Evolutionary conservation across 1,140 invertebrate species (phyloP), one percentile per base, ranked within the genome.

Genomic region (Brachionus calyciflorus): DNA sequence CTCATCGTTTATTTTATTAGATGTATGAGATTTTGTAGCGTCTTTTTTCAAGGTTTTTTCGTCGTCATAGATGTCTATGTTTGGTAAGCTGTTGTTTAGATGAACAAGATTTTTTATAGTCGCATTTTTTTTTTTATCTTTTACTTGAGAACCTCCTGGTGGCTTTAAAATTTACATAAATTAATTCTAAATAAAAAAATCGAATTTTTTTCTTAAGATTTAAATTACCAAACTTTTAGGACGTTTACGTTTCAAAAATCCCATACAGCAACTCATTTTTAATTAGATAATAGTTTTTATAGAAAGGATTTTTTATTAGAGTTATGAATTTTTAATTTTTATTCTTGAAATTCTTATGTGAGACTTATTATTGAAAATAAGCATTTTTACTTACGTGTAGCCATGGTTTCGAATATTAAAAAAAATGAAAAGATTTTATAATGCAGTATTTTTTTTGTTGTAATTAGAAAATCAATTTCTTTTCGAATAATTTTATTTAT

Each of bases 181-280:
- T 63, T 37, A 40, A 40, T 33, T 14, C 33, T 37, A 46, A 14
- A 46, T 14, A 24, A 65, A 24, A 65, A 46, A 44, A 14, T 12
- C 19, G 10, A 41, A 12, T 41, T 28, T 30, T 2, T 40, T 40
- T 44, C 12, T 12, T 24, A 19, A 19, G 10, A 26, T 41, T 40
- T 63, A 37, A 44, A 12, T 65, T 65, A 65, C 60, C 37, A 65
- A n/a, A 44, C 60, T 65, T 65, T 46, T 65, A 7, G 37, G 37
- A 3, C 60, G 60, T 44, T 41, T 65, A 44, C 44, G 41, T 44
- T 65, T 65, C 21, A 65, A 65, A 65, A 65, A 65, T 24, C 60
- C 60, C 60, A 65, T 65, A 37, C 60, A 65, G 28, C 60, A 65
- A 24, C 60, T 65, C 60, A 65, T 65, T 65, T 65, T 65, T 28